These are phyloP conservation scores for Prunella himalayana DNA, from an alignment of 2,113 vertebrate genomes.

Conservation along the genomic window DNA sequence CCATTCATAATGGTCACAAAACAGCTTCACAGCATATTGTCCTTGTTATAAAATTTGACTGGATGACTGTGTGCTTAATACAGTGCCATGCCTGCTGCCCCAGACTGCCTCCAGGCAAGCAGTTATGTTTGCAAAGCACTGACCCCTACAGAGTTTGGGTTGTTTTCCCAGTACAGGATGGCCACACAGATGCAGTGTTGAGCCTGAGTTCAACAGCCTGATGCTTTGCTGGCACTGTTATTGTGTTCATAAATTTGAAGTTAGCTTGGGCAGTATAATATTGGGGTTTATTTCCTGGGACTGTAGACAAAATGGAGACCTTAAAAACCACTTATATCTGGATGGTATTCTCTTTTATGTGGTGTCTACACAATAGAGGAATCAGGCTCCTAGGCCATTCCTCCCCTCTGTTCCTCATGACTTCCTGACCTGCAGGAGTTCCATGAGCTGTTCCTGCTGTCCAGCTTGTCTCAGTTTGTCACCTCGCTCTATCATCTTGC, in stretches of 20 bases:
- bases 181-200: background rate
- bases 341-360: background rate
- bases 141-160: background rate
- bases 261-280: background rate
- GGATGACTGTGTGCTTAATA: background rate
- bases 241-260: background rate
- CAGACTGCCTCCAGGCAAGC: background rate
- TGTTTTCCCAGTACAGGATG: background rate
- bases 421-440: constrained; percentile 80
- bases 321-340: background rate
- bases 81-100: background rate
- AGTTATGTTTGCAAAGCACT: background rate
- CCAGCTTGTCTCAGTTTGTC: constrained; percentile 82
- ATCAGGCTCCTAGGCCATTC: background rate
- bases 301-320: background rate
- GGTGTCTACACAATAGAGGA: background rate
- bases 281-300: background rate
- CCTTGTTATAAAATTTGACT: background rate
- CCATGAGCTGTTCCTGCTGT: constrained; percentile 86
- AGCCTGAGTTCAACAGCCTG: background rate
- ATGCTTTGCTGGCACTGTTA: background rate
- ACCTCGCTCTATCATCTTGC: constrained; percentile 80
- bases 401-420: background rate
- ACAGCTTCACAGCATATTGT: background rate
- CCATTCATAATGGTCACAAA: background rate